These are phyloP conservation scores for Platysteira castanea DNA, from an alignment of 2,113 vertebrate genomes.

Conservation along the genomic window DNA sequence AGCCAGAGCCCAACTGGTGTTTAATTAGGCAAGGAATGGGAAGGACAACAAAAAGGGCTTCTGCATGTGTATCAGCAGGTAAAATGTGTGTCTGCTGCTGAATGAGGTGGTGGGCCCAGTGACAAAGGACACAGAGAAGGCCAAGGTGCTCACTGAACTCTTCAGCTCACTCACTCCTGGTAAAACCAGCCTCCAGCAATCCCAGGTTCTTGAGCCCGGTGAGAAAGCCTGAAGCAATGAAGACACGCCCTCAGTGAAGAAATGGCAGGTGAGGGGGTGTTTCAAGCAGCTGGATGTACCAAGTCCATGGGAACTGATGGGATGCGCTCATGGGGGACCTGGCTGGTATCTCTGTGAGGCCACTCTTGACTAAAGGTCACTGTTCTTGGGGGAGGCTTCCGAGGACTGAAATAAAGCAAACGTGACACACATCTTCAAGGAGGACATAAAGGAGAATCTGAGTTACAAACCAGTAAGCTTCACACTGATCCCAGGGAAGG, in stretches of 20 bases:
- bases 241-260: background rate
- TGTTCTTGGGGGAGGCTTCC: background rate
- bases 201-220: background rate
- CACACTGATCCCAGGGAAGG: background rate
- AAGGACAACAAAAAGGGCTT: background rate
- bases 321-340: background rate
- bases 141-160: background rate
- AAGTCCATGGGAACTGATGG: background rate
- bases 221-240: background rate
- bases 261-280: no score
- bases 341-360: background rate
- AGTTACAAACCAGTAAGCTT: background rate
- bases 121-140: background rate
- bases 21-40: background rate
- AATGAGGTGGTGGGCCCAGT: background rate
- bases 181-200: background rate
- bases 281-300: background rate
- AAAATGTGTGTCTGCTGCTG: background rate
- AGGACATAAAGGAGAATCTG: background rate
- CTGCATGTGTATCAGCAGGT: background rate
- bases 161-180: background rate
- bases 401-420: background rate
- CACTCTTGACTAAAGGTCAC: background rate
- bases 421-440: background rate
- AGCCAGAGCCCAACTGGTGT: background rate